Evolutionary conservation across 1,140 invertebrate genomes (phyloP).

Genomic region (Latrodectus geometricus): DNA sequence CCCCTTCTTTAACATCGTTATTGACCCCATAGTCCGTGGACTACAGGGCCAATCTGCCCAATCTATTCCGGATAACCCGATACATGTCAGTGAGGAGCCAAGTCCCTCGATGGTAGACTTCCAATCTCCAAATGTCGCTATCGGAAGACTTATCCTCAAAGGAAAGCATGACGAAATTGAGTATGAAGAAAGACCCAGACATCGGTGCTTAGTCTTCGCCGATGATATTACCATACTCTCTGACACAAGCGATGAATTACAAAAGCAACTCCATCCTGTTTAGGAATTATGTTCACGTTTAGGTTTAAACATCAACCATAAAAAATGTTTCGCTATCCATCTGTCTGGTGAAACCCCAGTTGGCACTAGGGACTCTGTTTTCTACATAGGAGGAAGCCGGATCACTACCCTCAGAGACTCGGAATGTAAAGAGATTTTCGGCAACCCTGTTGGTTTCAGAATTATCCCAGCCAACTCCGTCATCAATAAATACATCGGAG

Average conservation of each 20-base stretch:
- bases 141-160: too few species aligned
- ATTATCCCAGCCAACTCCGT: background rate
- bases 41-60: background rate
- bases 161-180: background rate
- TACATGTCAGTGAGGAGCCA: too few species aligned
- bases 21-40: slow-evolving; percentile 65
- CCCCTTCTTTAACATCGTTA: slow-evolving; percentile 69
- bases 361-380: background rate
- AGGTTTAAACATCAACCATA: background rate
- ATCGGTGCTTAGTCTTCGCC: background rate
- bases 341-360: background rate
- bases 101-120: too few species aligned
- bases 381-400: background rate
- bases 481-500: background rate
- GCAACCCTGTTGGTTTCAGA: background rate
- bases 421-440: background rate
- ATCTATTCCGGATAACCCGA: too few species aligned
- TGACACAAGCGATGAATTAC: background rate
- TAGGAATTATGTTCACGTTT: background rate
- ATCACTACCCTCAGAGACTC: background rate
- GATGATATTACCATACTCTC: background rate
- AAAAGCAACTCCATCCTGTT: background rate
- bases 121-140: background rate
- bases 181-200: background rate
- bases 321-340: background rate